Evolutionary conservation across 2,888 invertebrate genomes (phyloP), one percentile per base, ranked within the genome.

Genomic region (Branchellion lobata): DNA sequence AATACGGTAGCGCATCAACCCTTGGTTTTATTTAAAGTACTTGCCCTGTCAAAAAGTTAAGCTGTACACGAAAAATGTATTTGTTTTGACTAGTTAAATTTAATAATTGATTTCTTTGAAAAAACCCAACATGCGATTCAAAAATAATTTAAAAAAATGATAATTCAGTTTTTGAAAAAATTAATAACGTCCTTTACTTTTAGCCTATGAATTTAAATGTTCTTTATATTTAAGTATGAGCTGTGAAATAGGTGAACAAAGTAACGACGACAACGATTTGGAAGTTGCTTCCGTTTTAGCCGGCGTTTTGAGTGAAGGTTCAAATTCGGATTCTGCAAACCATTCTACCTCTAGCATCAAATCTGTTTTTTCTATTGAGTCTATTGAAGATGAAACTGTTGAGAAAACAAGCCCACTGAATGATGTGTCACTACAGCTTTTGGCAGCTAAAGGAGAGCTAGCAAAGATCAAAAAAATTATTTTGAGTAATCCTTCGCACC

Each of bases 221-320:
- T n/a, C n/a, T n/a, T n/a, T 40, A 40, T 40, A 3, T 69, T 34
- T 69, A 31, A 34, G 2, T 69, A 69, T 69, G 69, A n/a, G 34
- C 34, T 27, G 27, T 29, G 69, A 69, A 69, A 69, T 69, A 31
- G 69, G 69, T 5, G 77, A 77, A 31, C 31, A 77, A 33, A 77
- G 77, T 24, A 77, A 77, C 34, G 77, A 77, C 34, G 77, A 77
- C 40, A 77, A 77, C 34, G 77, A 77, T 65, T 24, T 77, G 29
- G 77, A 77, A 65, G 77, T 77, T 18, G 77, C 77, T 34, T 21
- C 65, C 2, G 77, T 77, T 31, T 40, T 77, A 31, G 77, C 65
- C 27, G 57, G 65, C n/a, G 77, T 34, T 24, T n/a, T 77, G 18
- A 21, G 24, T 29, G 65, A 77, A 31, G 29, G 24, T n/a, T 57